Percentiles rank a stretch among this genome's conserved stretches.
Conservation (phyloP, 2,888 invertebrate genomes). For the Acanthacorydalis orientalis region DNA sequence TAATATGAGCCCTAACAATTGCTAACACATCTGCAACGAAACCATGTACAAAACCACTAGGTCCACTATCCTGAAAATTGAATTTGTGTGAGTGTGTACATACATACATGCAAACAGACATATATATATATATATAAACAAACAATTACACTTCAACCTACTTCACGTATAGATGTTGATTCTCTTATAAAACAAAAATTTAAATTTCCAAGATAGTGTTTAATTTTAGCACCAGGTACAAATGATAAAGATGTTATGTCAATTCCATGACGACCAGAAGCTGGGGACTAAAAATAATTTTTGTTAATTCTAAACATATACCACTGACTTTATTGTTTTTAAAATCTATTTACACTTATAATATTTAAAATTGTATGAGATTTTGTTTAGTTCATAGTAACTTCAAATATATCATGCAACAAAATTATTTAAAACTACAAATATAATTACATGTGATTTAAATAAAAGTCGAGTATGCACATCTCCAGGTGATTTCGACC, state of each 20-base stretch:
- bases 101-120: no score
- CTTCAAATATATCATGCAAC: not conserved
- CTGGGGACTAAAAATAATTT: slow-evolving; percentile 15
- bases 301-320: no score
- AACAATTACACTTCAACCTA: slow-evolving; percentile 13
- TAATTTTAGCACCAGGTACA: slow-evolving; percentile 60
- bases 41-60: slow-evolving; percentile 86
- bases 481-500: not conserved
- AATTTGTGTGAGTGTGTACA: not conserved
- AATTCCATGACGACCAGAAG: slow-evolving; percentile 42
- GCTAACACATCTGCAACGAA: slow-evolving; percentile 88
- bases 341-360: not conserved
- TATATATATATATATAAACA: not conserved
- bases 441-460: not conserved
- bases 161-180: slow-evolving; percentile 78
- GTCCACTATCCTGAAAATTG: slow-evolving; percentile 55
- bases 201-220: slow-evolving; percentile 73
- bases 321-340: not conserved
- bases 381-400: not conserved
- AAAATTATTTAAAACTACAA: not conserved
- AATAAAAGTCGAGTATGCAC: no score
- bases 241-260: slow-evolving; percentile 69
- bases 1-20: slow-evolving; percentile 83
- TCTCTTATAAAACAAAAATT: slow-evolving; percentile 93
- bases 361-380: slow-evolving; percentile 1